A percentile compares a stretch with the other conserved stretches of the same genome.
These are phyloP conservation scores for Conchocele bisecta DNA, from an alignment of 2,888 invertebrate genomes.

Conservation along the genomic window DNA sequence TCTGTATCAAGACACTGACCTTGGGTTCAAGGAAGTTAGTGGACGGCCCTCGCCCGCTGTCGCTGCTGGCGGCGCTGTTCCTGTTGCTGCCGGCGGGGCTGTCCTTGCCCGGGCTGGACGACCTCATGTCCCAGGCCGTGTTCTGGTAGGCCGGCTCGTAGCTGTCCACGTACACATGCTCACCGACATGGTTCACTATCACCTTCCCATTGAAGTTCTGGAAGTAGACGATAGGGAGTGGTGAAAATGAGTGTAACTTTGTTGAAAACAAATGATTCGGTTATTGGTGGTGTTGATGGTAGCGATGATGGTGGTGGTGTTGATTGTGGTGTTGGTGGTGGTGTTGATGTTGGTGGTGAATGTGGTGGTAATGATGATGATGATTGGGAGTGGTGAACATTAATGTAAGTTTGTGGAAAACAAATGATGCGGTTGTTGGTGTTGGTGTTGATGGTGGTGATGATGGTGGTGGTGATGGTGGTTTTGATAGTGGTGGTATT, in stretches of 20 bases:
- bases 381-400: not conserved
- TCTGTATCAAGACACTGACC: conserved; percentile 19
- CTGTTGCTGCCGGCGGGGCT: conserved; percentile 80
- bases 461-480: too few relatives aligned
- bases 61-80: conserved; percentile 80
- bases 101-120: conserved; percentile 68
- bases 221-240: conserved; percentile 18
- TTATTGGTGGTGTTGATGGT: not conserved
- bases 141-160: conserved; percentile 59
- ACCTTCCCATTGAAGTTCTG: conserved; percentile 65
- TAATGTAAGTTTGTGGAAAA: too few relatives aligned
- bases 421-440: too few relatives aligned
- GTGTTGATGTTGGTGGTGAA: too few relatives aligned
- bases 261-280: not conserved
- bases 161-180: conserved; percentile 61
- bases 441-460: too few relatives aligned
- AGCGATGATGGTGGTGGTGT: not conserved
- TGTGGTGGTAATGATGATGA: conserved; percentile 5
- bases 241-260: too few relatives aligned
- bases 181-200: conserved; percentile 64
- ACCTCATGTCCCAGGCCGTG: conserved; percentile 69
- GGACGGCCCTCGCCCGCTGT: conserved; percentile 77
- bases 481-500: too few relatives aligned
- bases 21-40: conserved; percentile 52
- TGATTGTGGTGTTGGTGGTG: too few relatives aligned